Evolutionary conservation across 2,888 invertebrate genomes (phyloP).

Genomic region (Habrosyne pyritoides): DNA sequence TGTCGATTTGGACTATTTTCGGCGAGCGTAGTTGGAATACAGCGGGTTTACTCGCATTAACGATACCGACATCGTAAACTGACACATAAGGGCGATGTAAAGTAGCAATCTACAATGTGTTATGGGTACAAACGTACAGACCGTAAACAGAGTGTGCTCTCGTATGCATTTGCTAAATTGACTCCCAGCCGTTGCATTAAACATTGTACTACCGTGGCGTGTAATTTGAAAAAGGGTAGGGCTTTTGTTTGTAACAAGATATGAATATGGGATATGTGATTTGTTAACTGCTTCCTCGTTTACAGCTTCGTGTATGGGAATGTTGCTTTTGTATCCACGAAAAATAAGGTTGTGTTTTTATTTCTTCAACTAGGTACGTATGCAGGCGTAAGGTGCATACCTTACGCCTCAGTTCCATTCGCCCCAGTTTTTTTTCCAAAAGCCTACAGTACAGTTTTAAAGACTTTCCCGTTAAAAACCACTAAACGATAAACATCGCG

Average conservation of each 20-base stretch:
- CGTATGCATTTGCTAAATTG: conserved; percentile 44
- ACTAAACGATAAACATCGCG: conserved; percentile 1
- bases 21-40: conserved; percentile 7
- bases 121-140: conserved; percentile 32
- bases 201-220: conserved; percentile 16
- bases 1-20: conserved; percentile 6
- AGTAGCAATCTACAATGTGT: conserved; percentile 31
- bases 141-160: conserved; percentile 37
- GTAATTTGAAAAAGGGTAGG: conserved; percentile 6
- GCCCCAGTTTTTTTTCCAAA: no score
- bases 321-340: not conserved
- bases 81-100: conserved; percentile 35
- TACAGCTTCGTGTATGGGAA: not conserved
- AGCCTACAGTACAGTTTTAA: not conserved
- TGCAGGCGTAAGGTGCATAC: no score
- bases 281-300: not conserved
- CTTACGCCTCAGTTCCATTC: no score
- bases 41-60: conserved; percentile 24
- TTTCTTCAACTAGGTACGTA: no score
- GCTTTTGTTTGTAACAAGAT: conserved; percentile 7
- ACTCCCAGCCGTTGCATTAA: conserved; percentile 29
- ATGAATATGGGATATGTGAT: conserved; percentile 8
- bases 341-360: not conserved
- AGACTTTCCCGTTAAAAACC: conserved; percentile 1
- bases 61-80: conserved; percentile 35